Evolutionary conservation across 2,797 vertebrate species (phyloP), one percentile per base, ranked within the genome.

Genomic region (Lagocephalus sceleratus): DNA sequence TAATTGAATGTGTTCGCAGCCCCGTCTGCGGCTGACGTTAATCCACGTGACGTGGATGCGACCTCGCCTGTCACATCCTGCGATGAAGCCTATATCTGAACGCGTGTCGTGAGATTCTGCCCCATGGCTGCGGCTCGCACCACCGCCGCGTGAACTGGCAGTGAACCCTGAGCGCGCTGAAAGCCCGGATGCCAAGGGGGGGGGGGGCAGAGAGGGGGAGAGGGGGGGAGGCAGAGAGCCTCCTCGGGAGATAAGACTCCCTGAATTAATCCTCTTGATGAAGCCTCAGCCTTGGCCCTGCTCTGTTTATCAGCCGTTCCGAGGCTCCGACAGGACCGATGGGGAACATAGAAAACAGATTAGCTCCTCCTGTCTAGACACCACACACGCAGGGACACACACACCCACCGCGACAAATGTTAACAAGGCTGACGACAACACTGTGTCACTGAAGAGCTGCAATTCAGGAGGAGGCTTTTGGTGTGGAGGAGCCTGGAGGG

Each of bases 281-380:
- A 82, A 85, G 77, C 77, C 71, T 77, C 76, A 68, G 78, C 80
- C 80, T 75, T 57, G 51, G 79, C 75, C 76, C 72, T 41, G 47
- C 74, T 81, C 83, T 85, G 85, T 86, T 86, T 87, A 87, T 87
- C 87, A 82, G 76, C 79, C 82, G 84, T 76, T 85, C 82, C 84
- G 77, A 81, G 70, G 60, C 83, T 79, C 66, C 80, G 75, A 79
- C 80, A 83, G 80, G 51, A 78, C 73, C 53, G 72, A 75, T 81
- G 71, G 78, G 80, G 67, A 75, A 79, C 84, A 79, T 68, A 75
- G 80, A 69, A 77, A 78, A 85, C 62, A 87, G 83, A 86, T 88
- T 82, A 80, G 50, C 66, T 56, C 29, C 67, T 80, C 40, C 71
- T 46, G 83, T 85, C 80, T 83, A 83, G 79, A 86, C 78, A 68